Base-by-base conservation (phyloP, 2,888 invertebrate species). In the Andrena flavipes region DNA sequence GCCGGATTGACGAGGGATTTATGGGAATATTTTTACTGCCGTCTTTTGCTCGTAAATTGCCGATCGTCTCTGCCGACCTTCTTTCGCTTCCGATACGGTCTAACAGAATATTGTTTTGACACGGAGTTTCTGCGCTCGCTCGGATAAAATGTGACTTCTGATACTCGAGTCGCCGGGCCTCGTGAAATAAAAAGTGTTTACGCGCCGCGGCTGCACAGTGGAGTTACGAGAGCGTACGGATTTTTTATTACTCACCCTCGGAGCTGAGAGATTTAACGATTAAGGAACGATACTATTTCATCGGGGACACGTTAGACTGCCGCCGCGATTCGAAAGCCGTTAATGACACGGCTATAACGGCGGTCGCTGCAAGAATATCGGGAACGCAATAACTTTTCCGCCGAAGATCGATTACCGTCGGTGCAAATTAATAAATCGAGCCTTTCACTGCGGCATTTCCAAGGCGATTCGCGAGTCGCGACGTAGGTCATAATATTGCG, bases 361-460 rank as follows among this genome's bases (percentile, higher is more conserved):
- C 75, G n/a, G 42, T 0, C 60, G 35, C 69, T 64, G 76, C 76
- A n/a, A 54, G 72, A 80, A 76, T 80, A 82, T 69, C 51, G 63
- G 30, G 72, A 80, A 68, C 76, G 70, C 72, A 64, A 72, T 73
- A 73, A 67, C 77, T 84, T 81, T 75, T 75, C 13, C 56, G 54
- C 23, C 72, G 69, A 82, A 76, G 84, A 84, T 82, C 78, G 82
- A 84, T 84, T 74, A 78, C 81, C 59, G 54, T 35, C 67, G 49
- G 63, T 56, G 75, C 54, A 71, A 84, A 84, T 84, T 84, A 76
- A 78, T 84, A 84, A 74, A 76, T 79, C 72, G 26, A 69, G 82
- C 84, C 84, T 84, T 84, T 84, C 84, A 84, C 84, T 62, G 33
- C 64, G 56, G 23, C 77, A 71, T 69, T 79, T 76, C 76, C 79